Percentiles rank a stretch among this genome's conserved stretches.
Evolutionary conservation across 2,113 vertebrate species (phyloP).

Genomic region (Anguilla japonica): DNA sequence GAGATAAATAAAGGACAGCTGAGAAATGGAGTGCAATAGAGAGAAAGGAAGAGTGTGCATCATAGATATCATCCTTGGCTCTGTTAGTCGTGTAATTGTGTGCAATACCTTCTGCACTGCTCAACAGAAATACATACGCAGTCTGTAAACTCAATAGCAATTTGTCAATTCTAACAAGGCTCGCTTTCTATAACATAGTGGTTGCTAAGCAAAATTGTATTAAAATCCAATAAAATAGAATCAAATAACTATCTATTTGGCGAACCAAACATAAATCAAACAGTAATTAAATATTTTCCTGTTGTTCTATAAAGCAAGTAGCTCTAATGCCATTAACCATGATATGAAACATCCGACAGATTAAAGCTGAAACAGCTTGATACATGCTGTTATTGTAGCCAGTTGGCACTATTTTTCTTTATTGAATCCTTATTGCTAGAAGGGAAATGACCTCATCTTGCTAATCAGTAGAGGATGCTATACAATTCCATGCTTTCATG

Average conservation of each 20-base stretch:
- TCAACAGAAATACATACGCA: not conserved
- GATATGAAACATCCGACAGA: not conserved
- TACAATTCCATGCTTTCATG: not conserved
- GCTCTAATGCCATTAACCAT: not conserved
- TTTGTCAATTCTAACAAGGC: not conserved
- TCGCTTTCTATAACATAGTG: not conserved
- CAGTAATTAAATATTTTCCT: not conserved
- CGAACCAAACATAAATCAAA: not conserved
- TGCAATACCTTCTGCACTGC: not conserved
- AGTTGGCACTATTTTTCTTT: not conserved
- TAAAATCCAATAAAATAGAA: not conserved
- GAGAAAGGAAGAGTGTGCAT: not conserved
- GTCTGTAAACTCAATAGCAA: not conserved
- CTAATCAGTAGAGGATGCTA: not conserved
- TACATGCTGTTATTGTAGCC: not conserved
- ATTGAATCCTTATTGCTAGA: not conserved
- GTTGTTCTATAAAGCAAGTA: not conserved
- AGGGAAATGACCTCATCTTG: not conserved
- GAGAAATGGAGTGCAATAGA: not conserved
- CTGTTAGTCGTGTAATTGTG: not conserved
- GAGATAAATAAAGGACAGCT: too few species aligned
- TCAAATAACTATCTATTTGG: not conserved
- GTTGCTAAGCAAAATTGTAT: not conserved
- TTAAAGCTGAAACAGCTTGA: not conserved
- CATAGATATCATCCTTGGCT: not conserved